Conservation (phyloP, 92 coral and sea anemone species). For the Epizoanthus stellaris region DNA sequence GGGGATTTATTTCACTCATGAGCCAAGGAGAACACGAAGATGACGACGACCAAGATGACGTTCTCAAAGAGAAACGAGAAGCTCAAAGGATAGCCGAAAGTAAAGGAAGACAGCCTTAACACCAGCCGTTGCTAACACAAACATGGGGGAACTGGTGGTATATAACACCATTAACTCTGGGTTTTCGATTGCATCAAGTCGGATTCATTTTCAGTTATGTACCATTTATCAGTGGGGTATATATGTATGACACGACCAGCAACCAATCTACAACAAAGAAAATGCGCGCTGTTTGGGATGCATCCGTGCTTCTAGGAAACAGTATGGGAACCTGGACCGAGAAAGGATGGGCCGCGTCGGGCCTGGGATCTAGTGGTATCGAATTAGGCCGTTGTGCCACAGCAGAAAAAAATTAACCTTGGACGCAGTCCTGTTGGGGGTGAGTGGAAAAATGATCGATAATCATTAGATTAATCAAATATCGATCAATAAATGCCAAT, state of each 20-base stretch:
- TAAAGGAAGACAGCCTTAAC: conserved; percentile 24
- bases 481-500: conserved; percentile 1
- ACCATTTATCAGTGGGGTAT: conserved; percentile 9
- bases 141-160: neutral
- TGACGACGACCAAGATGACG: conserved; percentile 69
- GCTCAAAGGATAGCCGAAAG: conserved; percentile 52
- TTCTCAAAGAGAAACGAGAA: conserved; percentile 69
- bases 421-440: neutral
- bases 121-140: neutral
- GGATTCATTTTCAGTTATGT: conserved; percentile 30
- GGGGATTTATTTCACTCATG: conserved; percentile 91
- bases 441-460: neutral
- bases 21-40: conserved; percentile 78
- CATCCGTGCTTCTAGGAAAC: conserved; percentile 3
- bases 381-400: neutral
- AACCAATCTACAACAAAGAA: neutral
- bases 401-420: neutral
- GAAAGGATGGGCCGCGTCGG: neutral
- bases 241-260: neutral
- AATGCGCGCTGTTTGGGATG: neutral
- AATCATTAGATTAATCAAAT: neutral
- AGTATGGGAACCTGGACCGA: neutral
- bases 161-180: neutral
- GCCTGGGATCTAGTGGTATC: neutral
- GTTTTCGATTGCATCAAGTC: conserved; percentile 11